These are phyloP conservation scores for Florisuga fusca DNA, from an alignment of 2,797 vertebrate species.

Conservation along the genomic window DNA sequence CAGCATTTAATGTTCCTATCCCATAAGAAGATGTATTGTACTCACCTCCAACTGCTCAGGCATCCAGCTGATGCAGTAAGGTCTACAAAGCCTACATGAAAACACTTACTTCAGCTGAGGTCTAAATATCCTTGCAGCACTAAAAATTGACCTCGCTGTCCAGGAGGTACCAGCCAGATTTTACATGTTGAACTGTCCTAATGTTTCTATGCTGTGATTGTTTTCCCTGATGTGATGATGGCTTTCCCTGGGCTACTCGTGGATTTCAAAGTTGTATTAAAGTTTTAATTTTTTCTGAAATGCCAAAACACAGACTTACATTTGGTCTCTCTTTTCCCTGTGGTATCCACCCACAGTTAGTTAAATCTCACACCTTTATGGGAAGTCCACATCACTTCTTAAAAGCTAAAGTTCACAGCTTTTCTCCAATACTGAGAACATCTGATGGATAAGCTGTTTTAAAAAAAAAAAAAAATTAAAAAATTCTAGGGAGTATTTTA, in stretches of 20 bases:
- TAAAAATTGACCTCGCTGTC: background rate
- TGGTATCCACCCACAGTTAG: background rate
- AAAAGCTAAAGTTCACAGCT: background rate
- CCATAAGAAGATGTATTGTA: accelerated
- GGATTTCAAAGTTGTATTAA: background rate
- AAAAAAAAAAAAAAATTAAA: background rate
- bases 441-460: background rate
- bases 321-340: background rate
- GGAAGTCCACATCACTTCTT: background rate
- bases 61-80: background rate
- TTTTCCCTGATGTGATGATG: background rate
- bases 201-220: background rate
- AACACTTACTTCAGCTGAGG: background rate
- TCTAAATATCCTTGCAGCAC: background rate
- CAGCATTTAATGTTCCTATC: background rate
- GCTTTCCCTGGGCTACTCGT: background rate
- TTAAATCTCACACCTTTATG: background rate
- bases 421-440: background rate
- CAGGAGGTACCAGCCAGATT: background rate
- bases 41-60: background rate
- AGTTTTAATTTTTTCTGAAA: background rate
- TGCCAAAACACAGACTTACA: background rate
- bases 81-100: background rate
- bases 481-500: background rate
- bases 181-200: background rate